Evolutionary conservation across 2,113 vertebrate species (phyloP).

Genomic region (Sula dactylatra): DNA sequence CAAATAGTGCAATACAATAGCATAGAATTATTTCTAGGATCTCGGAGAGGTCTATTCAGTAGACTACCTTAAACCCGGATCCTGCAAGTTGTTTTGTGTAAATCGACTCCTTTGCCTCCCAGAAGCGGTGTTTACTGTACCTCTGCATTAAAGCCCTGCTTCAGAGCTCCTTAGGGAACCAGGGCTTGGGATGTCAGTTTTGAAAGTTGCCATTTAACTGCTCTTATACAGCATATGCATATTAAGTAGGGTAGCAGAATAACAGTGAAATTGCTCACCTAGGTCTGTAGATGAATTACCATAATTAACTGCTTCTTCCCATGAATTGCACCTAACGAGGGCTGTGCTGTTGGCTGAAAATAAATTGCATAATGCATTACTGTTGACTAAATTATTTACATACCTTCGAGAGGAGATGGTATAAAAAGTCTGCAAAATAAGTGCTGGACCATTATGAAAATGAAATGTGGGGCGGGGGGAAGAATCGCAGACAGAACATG

Average conservation of each 20-base stretch:
- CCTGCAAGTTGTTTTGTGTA: slow-evolving; percentile 20
- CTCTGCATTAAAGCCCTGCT: not conserved
- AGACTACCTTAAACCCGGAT: slow-evolving; percentile 37
- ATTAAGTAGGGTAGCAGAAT: slow-evolving; percentile 31
- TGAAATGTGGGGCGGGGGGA: not conserved
- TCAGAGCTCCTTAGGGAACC: not conserved
- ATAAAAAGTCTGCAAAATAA: slow-evolving; percentile 23
- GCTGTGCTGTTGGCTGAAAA: slow-evolving; percentile 60
- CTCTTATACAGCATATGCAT: slow-evolving; percentile 18
- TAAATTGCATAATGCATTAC: slow-evolving; percentile 62
- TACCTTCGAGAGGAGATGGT: slow-evolving; percentile 12
- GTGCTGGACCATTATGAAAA: not conserved
- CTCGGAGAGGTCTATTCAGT: slow-evolving; percentile 22
- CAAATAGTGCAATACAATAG: slow-evolving; percentile 57
- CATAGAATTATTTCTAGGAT: slow-evolving; percentile 57
- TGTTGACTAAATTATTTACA: slow-evolving; percentile 66
- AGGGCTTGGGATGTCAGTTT: slow-evolving; percentile 5
- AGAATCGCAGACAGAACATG: not conserved
- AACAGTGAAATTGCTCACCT: slow-evolving; percentile 57
- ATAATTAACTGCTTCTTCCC: slow-evolving; percentile 59
- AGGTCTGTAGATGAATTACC: slow-evolving; percentile 59
- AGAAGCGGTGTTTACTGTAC: slow-evolving; percentile 5
- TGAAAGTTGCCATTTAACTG: slow-evolving; percentile 45
- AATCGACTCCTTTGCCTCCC: not conserved
- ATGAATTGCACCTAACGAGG: slow-evolving; percentile 57